Base-by-base conservation (phyloP, 2,113 vertebrate genomes). In the Callocephalon fimbriatum region DNA sequence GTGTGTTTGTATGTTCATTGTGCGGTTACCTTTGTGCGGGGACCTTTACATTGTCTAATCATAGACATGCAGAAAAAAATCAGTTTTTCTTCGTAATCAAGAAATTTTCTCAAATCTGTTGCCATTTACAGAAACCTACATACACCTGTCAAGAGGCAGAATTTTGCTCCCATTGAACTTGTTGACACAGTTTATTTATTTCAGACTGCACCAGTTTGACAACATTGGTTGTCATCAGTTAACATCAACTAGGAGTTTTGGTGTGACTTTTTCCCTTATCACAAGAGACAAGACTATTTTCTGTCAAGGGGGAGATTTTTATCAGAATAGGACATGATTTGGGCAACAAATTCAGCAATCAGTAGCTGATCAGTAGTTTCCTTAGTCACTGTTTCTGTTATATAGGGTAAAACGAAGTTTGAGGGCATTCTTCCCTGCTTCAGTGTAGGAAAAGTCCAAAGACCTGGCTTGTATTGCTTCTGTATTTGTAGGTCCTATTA, bases 161-260 rank as follows among this genome's bases (percentile, higher is more conserved):
- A 65, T 82, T 90, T 79, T 88, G 2, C 20, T 79, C 72, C 58
- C 1, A 0, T 51, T 29, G 35, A 78, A 59, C 0, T 4, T 47
- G 35, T 72, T 83, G 58, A 92, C 71, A 87, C 5, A 32, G n/a
- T 68, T 86, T 4, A 90, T 90, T 95, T 96, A 82, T 85, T 94
- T 76, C 63, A 76, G 58, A 47, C 26, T 79, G 9, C 31, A 76
- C 40, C 32, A 88, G 48, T 53, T 59, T 73, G 53, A 5, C 5
- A 53, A 58, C 22, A 45, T 45, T 2, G 0, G 9, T 62, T 85
- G 65, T 92, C 65, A 66, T 47, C n/a, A 40, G 31, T 82, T 90
- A 88, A 62, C 22, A 72, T 59, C 9, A 59, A 10, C 50, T 71
- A 75, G 19, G 72, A 84, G 19, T 53, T 95, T 70, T 62, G 42